Evolutionary conservation across 2,113 vertebrate genomes (phyloP), one percentile per base, ranked within the genome.

Genomic region (Heloderma charlesbogerti): DNA sequence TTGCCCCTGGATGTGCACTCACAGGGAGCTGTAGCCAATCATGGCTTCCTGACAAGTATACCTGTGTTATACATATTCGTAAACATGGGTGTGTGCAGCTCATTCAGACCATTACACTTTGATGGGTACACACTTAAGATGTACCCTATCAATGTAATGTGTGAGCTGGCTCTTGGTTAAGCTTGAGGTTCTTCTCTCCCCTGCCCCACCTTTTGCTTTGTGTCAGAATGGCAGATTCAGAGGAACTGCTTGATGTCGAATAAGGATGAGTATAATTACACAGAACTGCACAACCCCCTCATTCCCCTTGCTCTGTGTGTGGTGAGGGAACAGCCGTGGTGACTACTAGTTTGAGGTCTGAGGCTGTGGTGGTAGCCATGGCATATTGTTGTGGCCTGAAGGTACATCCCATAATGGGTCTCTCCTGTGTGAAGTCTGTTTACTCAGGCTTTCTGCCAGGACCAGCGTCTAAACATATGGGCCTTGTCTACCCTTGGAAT

Each of bases 401-500:
- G 90, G 77, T 87, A 91, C 90, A 87, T 87, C 85, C 45, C 29
- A 6, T 16, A 6, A 6, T 69, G 63, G 72, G 79, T 90, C 86
- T 90, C 80, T 91, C 40, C 72, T 72, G 5, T 0, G 0, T 4
- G 57, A 77, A 89, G 83, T 80, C 91, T 86, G 91, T 92, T 77
- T 87, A 1, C 15, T 80, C 4, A 0, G 82, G 69, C 90, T 91
- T 90, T 57, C 29, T 69, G 84, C 84, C 78, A 87, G 84, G 43
- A 82, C 69, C 69, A 83, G 88, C 69, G 40, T 84, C 86, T 88
- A 87, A 90, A 72, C 72, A 90, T 84, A 90, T 86, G 89, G 89
- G 89, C 75, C 84, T 86, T 90, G 84, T 90, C 89, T 86, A 69
- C 25, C 84, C 63, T 86, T 90, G 84, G 89, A 90, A 90, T 51